Evolutionary conservation across 1,140 invertebrate genomes (phyloP).

Genomic region (Araneus ventricosus): DNA sequence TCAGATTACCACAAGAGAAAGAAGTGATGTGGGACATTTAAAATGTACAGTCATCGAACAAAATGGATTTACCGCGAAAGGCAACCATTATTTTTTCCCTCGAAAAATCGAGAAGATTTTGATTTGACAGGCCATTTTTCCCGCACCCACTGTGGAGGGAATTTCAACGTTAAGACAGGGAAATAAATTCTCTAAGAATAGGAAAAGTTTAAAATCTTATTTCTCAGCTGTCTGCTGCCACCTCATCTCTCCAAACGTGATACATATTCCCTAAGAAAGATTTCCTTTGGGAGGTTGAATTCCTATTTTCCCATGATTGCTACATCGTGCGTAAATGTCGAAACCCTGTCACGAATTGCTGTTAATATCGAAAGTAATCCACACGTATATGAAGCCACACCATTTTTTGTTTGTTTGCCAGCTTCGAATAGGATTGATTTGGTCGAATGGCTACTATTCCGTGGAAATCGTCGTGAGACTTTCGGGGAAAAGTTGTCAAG

Average conservation of each 20-base stretch:
- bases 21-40: background rate
- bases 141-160: background rate
- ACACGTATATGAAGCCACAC: background rate
- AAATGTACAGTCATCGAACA: slow-evolving; percentile 11
- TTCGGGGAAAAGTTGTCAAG: background rate
- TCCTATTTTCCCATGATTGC: slow-evolving; percentile 3
- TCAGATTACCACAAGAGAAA: background rate
- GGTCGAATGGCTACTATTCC: background rate
- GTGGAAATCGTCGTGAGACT: background rate
- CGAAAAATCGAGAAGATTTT: slow-evolving; percentile 37
- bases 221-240: background rate
- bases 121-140: slow-evolving; percentile 43
- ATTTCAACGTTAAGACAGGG: slow-evolving; percentile 13
- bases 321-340: background rate
- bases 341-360: slow-evolving; percentile 11
- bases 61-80: slow-evolving; percentile 26
- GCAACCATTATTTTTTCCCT: background rate
- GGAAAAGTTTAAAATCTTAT: slow-evolving; percentile 49
- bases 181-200: slow-evolving; percentile 1
- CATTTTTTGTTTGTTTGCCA: background rate
- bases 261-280: background rate
- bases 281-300: slow-evolving; percentile 23
- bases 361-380: slow-evolving; percentile 27
- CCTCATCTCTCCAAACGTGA: slow-evolving; percentile 20
- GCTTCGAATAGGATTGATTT: background rate